phyloP scores from a whole-genome alignment of 1,140 invertebrate genomes.

The Penaeus japonicus region DNA sequence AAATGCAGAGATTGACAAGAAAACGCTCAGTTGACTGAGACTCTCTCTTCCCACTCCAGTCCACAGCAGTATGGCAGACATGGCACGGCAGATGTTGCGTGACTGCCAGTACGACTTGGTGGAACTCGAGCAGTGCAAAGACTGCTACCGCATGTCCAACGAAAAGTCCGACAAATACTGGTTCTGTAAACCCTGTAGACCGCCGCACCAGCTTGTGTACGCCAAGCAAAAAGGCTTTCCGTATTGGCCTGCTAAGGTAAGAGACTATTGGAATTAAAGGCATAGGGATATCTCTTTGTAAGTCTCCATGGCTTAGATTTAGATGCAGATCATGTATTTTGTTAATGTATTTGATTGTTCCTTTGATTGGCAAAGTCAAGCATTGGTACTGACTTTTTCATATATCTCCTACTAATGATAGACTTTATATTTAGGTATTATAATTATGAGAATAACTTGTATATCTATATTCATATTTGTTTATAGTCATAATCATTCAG shows the following conservation, averaged over 20 bases:
- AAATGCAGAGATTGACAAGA: background rate
- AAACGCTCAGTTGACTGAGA: background rate
- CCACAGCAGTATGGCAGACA: conserved; percentile 64
- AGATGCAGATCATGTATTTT: background rate
- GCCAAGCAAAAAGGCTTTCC: conserved; percentile 84
- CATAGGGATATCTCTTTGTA: background rate
- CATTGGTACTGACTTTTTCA: no score
- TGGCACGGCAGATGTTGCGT: conserved; percentile 70
- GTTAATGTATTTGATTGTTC: no score
- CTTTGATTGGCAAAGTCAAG: no score
- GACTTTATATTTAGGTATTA: no score
- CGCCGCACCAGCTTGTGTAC: conserved; percentile 83
- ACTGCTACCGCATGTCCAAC: conserved; percentile 73
- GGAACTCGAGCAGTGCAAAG: conserved; percentile 74
- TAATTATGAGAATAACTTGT: no score
- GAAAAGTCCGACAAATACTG: conserved; percentile 74
- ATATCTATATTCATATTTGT: no score
- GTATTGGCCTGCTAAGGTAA: conserved; percentile 85
- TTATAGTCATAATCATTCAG: background rate
- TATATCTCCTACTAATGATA: no score
- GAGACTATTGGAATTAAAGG: background rate
- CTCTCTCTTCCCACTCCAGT: conserved; percentile 55
- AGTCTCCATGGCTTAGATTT: background rate
- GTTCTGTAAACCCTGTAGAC: conserved; percentile 85
- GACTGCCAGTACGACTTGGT: conserved; percentile 75